Evolutionary conservation across 1,140 invertebrate species (phyloP), one percentile per base, ranked within the genome.

Genomic region (Phortica variegata): DNA sequence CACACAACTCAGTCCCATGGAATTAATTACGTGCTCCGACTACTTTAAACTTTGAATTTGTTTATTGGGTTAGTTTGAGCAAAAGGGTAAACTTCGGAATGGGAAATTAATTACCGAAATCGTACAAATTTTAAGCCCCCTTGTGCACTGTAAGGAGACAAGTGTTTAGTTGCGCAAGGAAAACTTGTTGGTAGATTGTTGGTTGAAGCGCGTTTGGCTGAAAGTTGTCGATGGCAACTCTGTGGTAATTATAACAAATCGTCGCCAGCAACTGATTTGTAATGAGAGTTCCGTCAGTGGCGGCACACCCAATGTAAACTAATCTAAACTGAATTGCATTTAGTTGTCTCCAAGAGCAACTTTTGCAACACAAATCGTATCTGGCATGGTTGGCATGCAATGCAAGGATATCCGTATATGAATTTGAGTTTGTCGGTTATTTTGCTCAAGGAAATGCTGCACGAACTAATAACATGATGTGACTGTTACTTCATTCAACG

Each of bases 121-220:
- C 65, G 52, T 68, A 58, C 65, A 69, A 69, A 68, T 68, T 69
- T 69, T n/a, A n/a, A n/a, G n/a, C n/a, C n/a, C n/a, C n/a, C n/a
- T n/a, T n/a, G n/a, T n/a, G n/a, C n/a, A n/a, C n/a, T n/a, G n/a
- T n/a, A n/a, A n/a, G n/a, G n/a, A n/a, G n/a, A n/a, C n/a, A n/a
- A n/a, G n/a, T n/a, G n/a, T n/a, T n/a, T n/a, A n/a, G n/a, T n/a
- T n/a, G n/a, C n/a, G n/a, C n/a, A n/a, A n/a, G n/a, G n/a, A n/a
- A n/a, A n/a, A n/a, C n/a, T n/a, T n/a, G n/a, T n/a, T n/a, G n/a
- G n/a, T n/a, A n/a, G n/a, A n/a, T n/a, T n/a, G n/a, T n/a, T n/a
- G n/a, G n/a, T n/a, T n/a, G n/a, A n/a, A n/a, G n/a, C n/a, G n/a
- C n/a, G n/a, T n/a, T n/a, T n/a, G n/a, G n/a, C n/a, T n/a, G n/a